These are phyloP conservation scores for Cerastis leucographa DNA, from an alignment of 2,888 invertebrate species.

Conservation along the genomic window DNA sequence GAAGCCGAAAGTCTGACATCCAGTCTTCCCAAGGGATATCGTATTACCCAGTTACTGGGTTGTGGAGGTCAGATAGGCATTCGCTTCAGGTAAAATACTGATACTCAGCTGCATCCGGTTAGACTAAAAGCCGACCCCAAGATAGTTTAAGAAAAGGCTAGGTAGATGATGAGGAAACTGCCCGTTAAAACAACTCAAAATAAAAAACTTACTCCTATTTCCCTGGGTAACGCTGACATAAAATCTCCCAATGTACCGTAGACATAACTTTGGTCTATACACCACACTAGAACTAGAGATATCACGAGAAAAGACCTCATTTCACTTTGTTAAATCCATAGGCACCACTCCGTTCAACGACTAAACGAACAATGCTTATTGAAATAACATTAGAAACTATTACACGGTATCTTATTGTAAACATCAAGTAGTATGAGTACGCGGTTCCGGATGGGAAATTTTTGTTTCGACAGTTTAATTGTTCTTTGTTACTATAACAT, in stretches of 20 bases:
- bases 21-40: no score
- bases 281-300: conserved; percentile 45
- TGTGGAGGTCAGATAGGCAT: no score
- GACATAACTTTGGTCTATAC: conserved; percentile 27
- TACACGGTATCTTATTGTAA: neutral
- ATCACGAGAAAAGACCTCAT: conserved; percentile 42
- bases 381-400: conserved; percentile 6
- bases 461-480: no score
- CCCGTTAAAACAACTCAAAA: neutral
- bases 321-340: conserved; percentile 31
- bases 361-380: conserved; percentile 27
- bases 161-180: no score
- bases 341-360: conserved; percentile 13
- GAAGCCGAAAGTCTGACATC: no score
- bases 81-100: no score
- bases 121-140: no score
- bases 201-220: conserved; percentile 24
- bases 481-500: no score
- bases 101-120: no score
- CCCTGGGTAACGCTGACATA: conserved; percentile 44
- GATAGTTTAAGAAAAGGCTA: no score
- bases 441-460: no score
- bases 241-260: conserved; percentile 49
- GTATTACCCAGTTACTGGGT: no score
- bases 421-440: neutral